These are phyloP conservation scores for Eubucco bourcierii DNA, from an alignment of 2,113 vertebrate species.

Conservation along the genomic window DNA sequence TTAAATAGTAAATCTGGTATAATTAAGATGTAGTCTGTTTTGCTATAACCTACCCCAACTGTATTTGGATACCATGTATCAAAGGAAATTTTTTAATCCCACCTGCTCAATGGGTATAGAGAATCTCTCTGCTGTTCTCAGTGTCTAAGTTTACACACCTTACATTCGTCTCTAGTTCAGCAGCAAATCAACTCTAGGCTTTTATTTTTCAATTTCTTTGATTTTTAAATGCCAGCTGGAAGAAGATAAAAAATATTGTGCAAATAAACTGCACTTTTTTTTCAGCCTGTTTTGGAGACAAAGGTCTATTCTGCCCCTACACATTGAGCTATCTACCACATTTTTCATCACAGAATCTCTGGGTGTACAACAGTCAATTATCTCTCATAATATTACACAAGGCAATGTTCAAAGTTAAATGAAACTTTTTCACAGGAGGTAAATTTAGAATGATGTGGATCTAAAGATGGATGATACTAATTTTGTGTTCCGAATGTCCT, in stretches of 20 bases:
- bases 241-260: neutral
- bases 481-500: neutral
- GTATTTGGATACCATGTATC: neutral
- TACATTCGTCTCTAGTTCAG: neutral
- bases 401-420: neutral
- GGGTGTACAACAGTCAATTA: neutral
- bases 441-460: neutral
- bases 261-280: neutral
- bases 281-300: neutral
- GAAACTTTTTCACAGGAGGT: neutral
- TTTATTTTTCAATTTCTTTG: neutral
- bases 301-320: neutral
- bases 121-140: neutral
- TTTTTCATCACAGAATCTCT: neutral
- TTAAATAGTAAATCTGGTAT: neutral
- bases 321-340: neutral
- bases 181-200: neutral
- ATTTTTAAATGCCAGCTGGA: neutral
- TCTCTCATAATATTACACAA: neutral
- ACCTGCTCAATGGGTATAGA: neutral
- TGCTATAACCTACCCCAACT: neutral
- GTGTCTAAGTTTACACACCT: neutral
- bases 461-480: neutral
- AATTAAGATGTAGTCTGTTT: neutral
- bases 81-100: neutral